These are phyloP conservation scores for Cenopis cana DNA, from an alignment of 2,888 invertebrate genomes.

Conservation along the genomic window DNA sequence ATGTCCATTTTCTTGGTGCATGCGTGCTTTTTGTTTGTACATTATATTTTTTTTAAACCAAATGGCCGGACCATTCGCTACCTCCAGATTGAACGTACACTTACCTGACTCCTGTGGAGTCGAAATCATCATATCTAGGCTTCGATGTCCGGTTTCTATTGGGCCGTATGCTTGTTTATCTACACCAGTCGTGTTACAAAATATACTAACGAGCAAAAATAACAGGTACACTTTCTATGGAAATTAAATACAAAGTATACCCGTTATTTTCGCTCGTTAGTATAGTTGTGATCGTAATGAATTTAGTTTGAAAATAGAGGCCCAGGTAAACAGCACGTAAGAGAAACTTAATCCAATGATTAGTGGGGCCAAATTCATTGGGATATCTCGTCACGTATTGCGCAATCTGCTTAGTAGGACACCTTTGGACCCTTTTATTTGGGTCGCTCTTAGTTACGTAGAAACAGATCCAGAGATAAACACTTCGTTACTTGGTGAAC, in stretches of 20 bases:
- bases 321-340: constrained; percentile 58
- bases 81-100: too few species aligned
- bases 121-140: not conserved
- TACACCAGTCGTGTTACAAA: too few species aligned
- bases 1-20: not conserved
- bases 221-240: too few species aligned
- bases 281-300: not conserved
- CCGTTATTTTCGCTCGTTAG: too few species aligned
- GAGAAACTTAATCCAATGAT: constrained; percentile 64
- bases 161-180: not conserved
- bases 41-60: too few species aligned
- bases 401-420: constrained; percentile 80
- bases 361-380: constrained; percentile 62
- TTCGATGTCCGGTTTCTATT: not conserved
- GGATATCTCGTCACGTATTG: constrained; percentile 71
- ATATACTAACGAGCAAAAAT: too few species aligned
- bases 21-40: too few species aligned
- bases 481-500: constrained; percentile 50
- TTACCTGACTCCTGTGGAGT: too few species aligned
- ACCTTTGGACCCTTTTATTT: constrained; percentile 77
- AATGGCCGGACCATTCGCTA: too few species aligned
- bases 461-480: constrained; percentile 74
- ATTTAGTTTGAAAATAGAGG: constrained; percentile 5
- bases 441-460: constrained; percentile 70
- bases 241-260: too few species aligned